These are phyloP conservation scores for Gorsachius goisagi DNA, from an alignment of 2,113 vertebrate genomes.

Conservation along the genomic window DNA sequence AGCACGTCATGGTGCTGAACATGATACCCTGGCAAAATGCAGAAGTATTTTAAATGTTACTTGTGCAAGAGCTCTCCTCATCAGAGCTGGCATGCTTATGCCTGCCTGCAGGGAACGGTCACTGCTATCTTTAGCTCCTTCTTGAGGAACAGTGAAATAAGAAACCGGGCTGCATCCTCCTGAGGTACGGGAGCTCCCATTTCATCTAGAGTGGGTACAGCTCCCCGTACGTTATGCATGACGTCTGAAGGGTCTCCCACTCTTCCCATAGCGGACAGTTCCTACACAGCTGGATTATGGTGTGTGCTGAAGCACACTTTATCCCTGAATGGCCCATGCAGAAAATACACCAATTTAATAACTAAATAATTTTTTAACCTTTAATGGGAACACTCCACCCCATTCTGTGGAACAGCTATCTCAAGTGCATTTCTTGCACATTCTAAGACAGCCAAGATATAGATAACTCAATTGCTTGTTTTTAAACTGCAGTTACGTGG, in stretches of 20 bases:
- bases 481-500: not conserved
- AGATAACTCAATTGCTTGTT: not conserved
- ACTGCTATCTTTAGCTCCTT: not conserved
- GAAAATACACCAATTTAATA: not conserved
- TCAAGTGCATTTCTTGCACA: not conserved
- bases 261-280: not conserved
- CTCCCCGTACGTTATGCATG: accelerated
- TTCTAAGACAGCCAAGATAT: not conserved
- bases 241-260: not conserved
- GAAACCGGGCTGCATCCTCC: not conserved
- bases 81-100: accelerated
- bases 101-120: not conserved
- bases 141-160: not conserved
- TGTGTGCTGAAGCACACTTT: not conserved
- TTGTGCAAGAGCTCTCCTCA: not conserved
- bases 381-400: not conserved
- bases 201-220: accelerated
- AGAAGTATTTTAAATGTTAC: accelerated
- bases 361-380: not conserved
- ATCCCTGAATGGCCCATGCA: not conserved
- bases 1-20: accelerated
- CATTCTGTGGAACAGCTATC: not conserved
- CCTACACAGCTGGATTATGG: not conserved
- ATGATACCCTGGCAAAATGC: not conserved
- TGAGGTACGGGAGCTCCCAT: not conserved